Base-by-base conservation (phyloP, 2,113 vertebrate genomes). In the Amphiprion percula region DNA sequence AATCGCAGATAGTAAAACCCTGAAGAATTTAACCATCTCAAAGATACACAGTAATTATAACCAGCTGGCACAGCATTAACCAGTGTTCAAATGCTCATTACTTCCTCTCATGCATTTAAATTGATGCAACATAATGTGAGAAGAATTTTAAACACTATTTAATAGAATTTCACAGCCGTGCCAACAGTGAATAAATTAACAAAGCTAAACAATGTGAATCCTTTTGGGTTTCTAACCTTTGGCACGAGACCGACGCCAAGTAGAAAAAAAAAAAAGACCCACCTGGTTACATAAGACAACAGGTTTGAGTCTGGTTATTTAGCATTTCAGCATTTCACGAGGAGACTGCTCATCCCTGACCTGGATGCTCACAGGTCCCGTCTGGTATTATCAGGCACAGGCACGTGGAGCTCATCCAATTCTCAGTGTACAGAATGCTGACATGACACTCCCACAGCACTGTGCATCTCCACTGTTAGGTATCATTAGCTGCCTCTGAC, bases 141-240 rank as follows among this genome's bases (percentile, higher is more conserved):
- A 81, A 67, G 54, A 81, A 87, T 80, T 60, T 80, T 49, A 82
- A 88, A 53, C 67, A 61, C 59, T 52, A 44, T 82, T 78, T 72
- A 81, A 82, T 87, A 26, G 47, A 79, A 72, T 88, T 90, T 90
- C 80, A 83, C 87, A 84, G 85, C 67, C 54, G 66, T 26, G 26
- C 56, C 9, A 28, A 53, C 68, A 74, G 44, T 74, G 82, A 87
- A 91, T 78, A 65, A 83, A 92, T 88, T 88, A 89, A 68, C 64
- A 52, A 66, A 79, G 44, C 75, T 64, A 83, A 86, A 77, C 58
- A 68, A 89, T 63, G 79, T 30, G 52, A 78, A 33, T 58, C 73
- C 66, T 74, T 84, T 77, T 52, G 64, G 62, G 66, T 62, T 74
- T 80, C 59, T 80, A 77, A 83, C 80, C 77, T 85, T 75, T 85